phyloP scores from a whole-genome alignment of 2,113 vertebrate genomes.

The Anas platyrhynchos region DNA sequence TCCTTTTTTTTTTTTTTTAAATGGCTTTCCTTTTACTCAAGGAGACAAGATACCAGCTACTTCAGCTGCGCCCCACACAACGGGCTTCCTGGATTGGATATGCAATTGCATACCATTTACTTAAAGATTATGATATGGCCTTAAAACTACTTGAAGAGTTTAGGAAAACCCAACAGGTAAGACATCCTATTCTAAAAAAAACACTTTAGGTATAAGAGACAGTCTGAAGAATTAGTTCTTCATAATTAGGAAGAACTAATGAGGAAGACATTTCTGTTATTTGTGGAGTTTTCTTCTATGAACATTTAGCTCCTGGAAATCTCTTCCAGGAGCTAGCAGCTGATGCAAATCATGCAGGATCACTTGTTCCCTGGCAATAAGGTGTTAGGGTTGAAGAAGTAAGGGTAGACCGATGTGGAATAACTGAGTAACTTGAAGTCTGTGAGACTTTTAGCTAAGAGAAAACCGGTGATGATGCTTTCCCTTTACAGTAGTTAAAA shows the following conservation, averaged over 20 bases:
- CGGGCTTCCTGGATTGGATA: conserved; percentile 83
- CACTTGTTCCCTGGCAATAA: rapidly evolving
- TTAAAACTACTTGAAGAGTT: conserved; percentile 84
- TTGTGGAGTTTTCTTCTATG: neutral
- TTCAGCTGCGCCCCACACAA: conserved; percentile 81
- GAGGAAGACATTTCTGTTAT: neutral
- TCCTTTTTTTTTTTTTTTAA: neutral
- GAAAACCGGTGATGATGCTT: neutral
- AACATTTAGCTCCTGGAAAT: neutral
- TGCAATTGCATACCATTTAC: conserved; percentile 82
- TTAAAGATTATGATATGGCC: conserved; percentile 84
- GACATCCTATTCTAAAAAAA: neutral
- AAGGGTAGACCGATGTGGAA: neutral
- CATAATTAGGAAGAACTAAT: neutral
- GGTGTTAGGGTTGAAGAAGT: neutral
- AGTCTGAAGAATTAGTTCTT: neutral
- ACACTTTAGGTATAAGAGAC: neutral
- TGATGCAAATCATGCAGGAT: neutral
- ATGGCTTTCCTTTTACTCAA: conserved; percentile 32
- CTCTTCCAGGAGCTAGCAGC: neutral
- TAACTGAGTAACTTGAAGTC: neutral
- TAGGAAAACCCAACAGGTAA: conserved; percentile 84
- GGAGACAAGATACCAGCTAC: conserved; percentile 82
- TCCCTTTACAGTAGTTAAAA: neutral
- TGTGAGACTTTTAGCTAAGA: neutral